Base-by-base conservation (phyloP, 2,797 vertebrate genomes). In the Selene dorsalis region DNA sequence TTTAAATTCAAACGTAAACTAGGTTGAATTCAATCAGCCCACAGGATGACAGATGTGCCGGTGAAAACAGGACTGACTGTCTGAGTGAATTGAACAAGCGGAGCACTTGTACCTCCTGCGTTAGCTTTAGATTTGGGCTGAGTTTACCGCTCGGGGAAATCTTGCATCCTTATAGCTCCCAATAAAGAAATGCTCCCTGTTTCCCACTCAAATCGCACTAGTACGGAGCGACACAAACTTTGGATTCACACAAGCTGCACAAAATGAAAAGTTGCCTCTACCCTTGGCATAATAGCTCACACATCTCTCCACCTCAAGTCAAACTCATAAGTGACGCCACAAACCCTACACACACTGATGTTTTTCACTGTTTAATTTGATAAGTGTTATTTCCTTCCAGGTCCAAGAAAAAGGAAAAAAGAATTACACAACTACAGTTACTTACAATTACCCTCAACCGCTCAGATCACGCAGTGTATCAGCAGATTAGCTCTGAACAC, bases 41-140 rank as follows among this genome's bases (percentile, higher is more conserved):
- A 58, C 64, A 55, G 24, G 24, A 45, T 80, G 56, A 72, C 52
- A 56, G 22, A 70, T 50, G 45, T 35, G 26, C 26, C 2, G 20
- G 30, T 14, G 12, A 11, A 3, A 57, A 68, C 11, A 50, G 38
- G 57, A 22, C 22, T 24, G 66, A 71, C 58, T 61, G 67, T 62
- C 59, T 66, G 67, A 55, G 18, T 72, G 38, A 69, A 41, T 67
- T 38, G 55, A 66, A 77, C 35, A 60, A 79, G 73, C 22, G 3
- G 38, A 45, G 22, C 69, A 75, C 30, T 67, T 84, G 24, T 62
- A 69, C 53, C 64, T 62, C 56, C 4, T 53, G 47, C 64, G 28
- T 73, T 62, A 67, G 17, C 30, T 76, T 71, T 79, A 80, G 60
- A 86, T 80, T 78, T 73, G 16, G 6, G 32, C 66, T 78, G 57